phyloP scores from a whole-genome alignment of 2,113 vertebrate species.

The Sturnus vulgaris region DNA sequence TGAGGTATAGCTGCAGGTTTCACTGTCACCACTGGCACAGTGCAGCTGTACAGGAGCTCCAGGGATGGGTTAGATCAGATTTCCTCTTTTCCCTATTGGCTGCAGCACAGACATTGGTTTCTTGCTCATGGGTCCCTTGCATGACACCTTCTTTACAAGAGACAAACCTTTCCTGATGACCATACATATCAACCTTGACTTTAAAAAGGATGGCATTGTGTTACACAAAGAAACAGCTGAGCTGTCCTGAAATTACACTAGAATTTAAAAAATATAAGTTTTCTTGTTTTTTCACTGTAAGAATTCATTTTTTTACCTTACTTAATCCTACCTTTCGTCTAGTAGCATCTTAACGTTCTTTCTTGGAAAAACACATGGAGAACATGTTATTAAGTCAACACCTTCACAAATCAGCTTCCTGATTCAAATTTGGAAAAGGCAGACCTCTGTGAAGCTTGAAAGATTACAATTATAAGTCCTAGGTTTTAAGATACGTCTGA shows the following conservation, averaged over 20 bases:
- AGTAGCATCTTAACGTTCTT: not conserved
- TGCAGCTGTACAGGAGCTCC: not conserved
- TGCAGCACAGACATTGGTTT: not conserved
- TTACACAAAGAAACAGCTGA: not conserved
- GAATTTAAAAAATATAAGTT: not conserved
- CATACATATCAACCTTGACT: not conserved
- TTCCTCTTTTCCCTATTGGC: not conserved
- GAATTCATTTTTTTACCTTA: not conserved
- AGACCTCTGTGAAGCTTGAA: not conserved
- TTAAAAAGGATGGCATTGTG: not conserved
- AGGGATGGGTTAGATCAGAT: not conserved
- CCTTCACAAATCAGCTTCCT: not conserved
- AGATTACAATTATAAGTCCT: not conserved
- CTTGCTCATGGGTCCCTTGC: rapidly evolving
- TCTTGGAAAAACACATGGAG: not conserved
- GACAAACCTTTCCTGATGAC: not conserved
- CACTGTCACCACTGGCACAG: not conserved
- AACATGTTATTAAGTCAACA: not conserved
- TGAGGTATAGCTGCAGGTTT: not conserved
- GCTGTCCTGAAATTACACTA: rapidly evolving
- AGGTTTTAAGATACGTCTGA: not conserved
- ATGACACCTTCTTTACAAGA: not conserved
- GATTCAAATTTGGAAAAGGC: not conserved
- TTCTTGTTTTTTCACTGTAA: not conserved
- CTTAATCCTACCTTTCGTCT: not conserved